Base-by-base conservation (phyloP, 2,888 invertebrate species). In the Tachystola acroxantha region DNA sequence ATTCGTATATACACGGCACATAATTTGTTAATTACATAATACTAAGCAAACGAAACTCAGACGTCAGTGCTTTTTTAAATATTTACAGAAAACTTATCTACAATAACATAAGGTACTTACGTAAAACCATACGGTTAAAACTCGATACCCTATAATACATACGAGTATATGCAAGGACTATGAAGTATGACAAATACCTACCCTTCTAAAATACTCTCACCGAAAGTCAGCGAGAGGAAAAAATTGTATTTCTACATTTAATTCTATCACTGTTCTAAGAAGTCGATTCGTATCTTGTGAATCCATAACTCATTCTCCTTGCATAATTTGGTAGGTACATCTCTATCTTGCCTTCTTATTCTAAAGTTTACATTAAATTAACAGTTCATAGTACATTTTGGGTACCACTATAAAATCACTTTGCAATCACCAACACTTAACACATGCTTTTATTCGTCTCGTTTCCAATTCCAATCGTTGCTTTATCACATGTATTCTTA, bases 1-100 rank as follows among this genome's bases (percentile, higher is more conserved):
- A 66, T 58, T 71, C 55, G 57, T 84, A 86, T 84, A 65, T 84
- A 86, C 85, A 86, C 79, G 81, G 80, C 80, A 84, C 82, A 67
- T 68, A 61, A 50, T 71, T 75, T 73, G 68, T 75, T 73, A 70
- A 66, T 62, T 61, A 64, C 54, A 61, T 57, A 62, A 67, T 57
- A 61, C 59, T 68, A 71, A 63, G 53, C 55, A 63, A 69, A 71
- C 57, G 53, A 62, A 64, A 67, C 49, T 62, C 51, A 50, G 50
- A 64, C 62, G 56, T 77, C 73, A 71, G 72, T 73, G 72, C 68
- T 73, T 69, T 56, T 63, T 64, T 61, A 64, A n/a, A n/a, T 78
- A 79, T 79, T 75, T 79, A 80, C 80, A 81, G 53, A 62, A 56
- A 67, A 64, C 71, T 71, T 77, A 79, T 57, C 61, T 56, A 62